These are phyloP conservation scores for Sarcophaga carnaria DNA, from an alignment of 2,888 invertebrate genomes.

Conservation along the genomic window DNA sequence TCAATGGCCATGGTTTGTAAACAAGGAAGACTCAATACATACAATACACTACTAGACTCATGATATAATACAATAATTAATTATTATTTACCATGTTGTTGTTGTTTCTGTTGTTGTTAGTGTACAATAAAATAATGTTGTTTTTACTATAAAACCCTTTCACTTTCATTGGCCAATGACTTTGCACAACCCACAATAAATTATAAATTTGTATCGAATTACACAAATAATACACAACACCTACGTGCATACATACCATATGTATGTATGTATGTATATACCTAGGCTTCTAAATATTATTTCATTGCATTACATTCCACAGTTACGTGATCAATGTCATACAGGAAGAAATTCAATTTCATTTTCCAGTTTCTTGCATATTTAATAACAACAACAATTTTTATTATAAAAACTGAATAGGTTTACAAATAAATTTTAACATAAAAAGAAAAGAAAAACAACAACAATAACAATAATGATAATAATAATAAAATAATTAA, in stretches of 20 bases:
- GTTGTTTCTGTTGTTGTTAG: conserved; percentile 16
- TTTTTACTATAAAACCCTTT: conserved; percentile 71
- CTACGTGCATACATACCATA: background rate
- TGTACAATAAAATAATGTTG: background rate
- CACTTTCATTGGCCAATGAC: conserved; percentile 77
- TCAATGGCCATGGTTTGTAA: background rate
- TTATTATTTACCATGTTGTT: conserved; percentile 8
- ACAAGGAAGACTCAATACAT: background rate
- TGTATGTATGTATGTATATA: too few relatives aligned
- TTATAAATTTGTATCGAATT: background rate
- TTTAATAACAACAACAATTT: conserved; percentile 23
- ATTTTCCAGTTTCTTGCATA: conserved; percentile 35
- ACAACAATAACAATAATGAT: conserved; percentile 3
- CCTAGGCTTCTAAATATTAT: background rate
- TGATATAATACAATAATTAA: conserved; percentile 6
- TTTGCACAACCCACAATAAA: conserved; percentile 53
- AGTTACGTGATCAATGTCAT: conserved; percentile 75
- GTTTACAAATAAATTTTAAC: background rate
- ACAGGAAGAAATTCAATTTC: conserved; percentile 73
- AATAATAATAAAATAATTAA: conserved; percentile 15
- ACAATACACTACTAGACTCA: background rate
- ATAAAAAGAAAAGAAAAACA: background rate
- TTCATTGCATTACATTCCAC: conserved; percentile 29
- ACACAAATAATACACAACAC: background rate
- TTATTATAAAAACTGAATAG: background rate